Evolutionary conservation across 1,140 invertebrate genomes (phyloP).

Genomic region (Cryptotermes secundus): DNA sequence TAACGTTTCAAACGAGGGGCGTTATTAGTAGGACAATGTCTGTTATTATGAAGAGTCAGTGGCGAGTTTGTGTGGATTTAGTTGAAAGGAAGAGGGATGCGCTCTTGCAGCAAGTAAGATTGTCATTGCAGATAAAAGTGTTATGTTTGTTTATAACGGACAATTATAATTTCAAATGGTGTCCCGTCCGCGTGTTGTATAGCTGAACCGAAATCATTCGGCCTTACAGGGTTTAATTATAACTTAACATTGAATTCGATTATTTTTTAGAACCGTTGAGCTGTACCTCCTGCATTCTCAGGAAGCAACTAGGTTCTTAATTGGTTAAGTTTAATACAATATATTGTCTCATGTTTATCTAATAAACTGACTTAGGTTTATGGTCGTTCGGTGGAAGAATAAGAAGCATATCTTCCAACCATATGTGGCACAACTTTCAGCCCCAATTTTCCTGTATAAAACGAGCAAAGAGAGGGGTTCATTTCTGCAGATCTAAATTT

Average conservation of each 20-base stretch:
- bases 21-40: conserved; percentile 8
- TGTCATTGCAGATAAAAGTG: neutral
- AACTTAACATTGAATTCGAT: neutral
- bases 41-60: neutral
- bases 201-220: neutral
- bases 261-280: neutral
- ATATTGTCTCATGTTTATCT: neutral
- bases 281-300: neutral
- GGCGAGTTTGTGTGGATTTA: neutral
- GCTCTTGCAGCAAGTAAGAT: neutral
- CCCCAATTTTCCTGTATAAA: neutral
- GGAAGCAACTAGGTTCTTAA: neutral
- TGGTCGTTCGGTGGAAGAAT: neutral
- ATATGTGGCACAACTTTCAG: neutral
- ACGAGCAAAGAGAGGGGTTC: neutral
- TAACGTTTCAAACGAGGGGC: neutral
- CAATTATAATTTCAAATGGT: neutral
- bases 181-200: neutral
- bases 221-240: neutral
- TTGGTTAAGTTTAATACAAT: neutral
- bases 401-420: neutral
- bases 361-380: neutral
- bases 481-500: neutral
- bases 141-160: neutral
- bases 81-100: neutral